Conservation (phyloP, 2,113 vertebrate species). For the human (Homo sapiens) region GRCh38 chr6:61847501-61848000, state of each 20-base stretch:
- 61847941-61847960: background rate
- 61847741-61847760: background rate
- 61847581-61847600: background rate
- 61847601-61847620: background rate
- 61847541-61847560: background rate
- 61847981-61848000: background rate
- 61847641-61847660: background rate
- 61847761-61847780: background rate
- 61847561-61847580: background rate
- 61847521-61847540: background rate
- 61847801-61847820: background rate
- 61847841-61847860: background rate
- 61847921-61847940: background rate
- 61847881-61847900: background rate
- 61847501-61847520: background rate
- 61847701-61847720: background rate
- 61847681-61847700: background rate
- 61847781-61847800: background rate
- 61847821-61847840: background rate
- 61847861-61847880: background rate
- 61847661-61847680: background rate
- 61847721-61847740: background rate
- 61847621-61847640: background rate
- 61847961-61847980: background rate
- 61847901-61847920: constrained; percentile 4